Conservation (phyloP, 2,113 vertebrate species). For the Melierax canorus region DNA sequence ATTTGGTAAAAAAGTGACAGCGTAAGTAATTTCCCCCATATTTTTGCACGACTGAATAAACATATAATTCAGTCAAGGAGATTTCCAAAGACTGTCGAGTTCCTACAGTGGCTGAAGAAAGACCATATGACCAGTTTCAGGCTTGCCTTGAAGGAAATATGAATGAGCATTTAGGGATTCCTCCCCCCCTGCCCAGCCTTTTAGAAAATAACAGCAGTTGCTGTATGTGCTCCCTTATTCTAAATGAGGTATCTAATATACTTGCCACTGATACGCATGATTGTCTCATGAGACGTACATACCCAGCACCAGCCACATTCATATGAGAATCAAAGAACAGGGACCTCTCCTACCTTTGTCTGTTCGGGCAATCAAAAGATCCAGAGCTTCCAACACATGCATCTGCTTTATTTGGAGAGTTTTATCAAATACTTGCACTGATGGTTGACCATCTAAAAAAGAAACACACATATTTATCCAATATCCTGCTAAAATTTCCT, state of each 20-base stretch:
- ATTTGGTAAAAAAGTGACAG: not conserved
- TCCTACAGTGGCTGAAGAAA: not conserved
- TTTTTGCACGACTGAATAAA: not conserved
- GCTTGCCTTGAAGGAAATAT: not conserved
- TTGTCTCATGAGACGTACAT: not conserved
- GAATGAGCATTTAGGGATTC: not conserved
- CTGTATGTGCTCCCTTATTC: not conserved
- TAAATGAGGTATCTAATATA: not conserved
- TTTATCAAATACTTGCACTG: conserved; percentile 91
- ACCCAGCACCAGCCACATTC: not conserved
- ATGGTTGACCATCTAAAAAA: conserved; percentile 78
- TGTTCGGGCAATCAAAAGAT: conserved; percentile 88
- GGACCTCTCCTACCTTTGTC: conserved; percentile 85
- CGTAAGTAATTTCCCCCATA: not conserved
- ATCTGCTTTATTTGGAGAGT: conserved; percentile 93
- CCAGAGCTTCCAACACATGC: conserved; percentile 90
- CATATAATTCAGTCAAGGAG: not conserved
- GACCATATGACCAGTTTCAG: not conserved
- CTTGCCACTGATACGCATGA: not conserved
- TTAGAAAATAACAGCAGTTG: not conserved
- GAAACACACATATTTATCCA: not conserved
- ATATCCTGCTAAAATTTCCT: not conserved
- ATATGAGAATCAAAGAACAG: not conserved
- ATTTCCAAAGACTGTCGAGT: not conserved
- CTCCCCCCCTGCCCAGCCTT: not conserved